Evolutionary conservation across 2,797 vertebrate genomes (phyloP).

Genomic region (Varecia variegata): DNA sequence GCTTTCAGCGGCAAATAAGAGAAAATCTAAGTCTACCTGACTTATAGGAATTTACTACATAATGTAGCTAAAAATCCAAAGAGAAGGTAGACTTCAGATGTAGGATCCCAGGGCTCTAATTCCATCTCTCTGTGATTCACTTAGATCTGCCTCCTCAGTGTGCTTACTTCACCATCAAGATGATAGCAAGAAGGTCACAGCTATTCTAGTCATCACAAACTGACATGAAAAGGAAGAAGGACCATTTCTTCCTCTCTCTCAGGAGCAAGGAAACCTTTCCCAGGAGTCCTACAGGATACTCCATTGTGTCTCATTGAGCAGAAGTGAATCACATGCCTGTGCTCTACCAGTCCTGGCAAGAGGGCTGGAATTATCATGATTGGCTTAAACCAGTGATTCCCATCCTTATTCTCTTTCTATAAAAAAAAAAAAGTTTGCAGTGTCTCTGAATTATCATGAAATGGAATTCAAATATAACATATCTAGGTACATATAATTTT

Average conservation of each 20-base stretch:
- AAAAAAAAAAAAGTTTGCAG: neutral
- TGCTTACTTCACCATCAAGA: neutral
- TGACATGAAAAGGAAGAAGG: neutral
- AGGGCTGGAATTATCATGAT: neutral
- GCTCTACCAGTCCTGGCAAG: neutral
- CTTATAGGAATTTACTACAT: neutral
- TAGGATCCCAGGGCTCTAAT: neutral
- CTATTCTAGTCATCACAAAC: neutral
- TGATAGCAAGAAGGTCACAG: neutral
- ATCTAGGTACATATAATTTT: neutral
- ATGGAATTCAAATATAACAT: slow-evolving; percentile 6
- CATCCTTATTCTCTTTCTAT: neutral
- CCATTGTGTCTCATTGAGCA: neutral
- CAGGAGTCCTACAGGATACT: neutral
- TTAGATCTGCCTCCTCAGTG: neutral
- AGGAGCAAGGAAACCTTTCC: neutral
- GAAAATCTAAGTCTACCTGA: neutral
- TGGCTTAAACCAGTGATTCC: neutral
- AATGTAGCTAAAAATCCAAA: neutral
- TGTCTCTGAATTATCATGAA: neutral
- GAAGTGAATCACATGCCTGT: neutral
- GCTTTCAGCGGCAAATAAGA: slow-evolving; percentile 8
- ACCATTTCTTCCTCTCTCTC: neutral
- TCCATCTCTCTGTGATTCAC: neutral
- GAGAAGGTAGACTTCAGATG: neutral